Conservation (phyloP, 2,797 vertebrate species). For the Rhodeus uyekii region DNA sequence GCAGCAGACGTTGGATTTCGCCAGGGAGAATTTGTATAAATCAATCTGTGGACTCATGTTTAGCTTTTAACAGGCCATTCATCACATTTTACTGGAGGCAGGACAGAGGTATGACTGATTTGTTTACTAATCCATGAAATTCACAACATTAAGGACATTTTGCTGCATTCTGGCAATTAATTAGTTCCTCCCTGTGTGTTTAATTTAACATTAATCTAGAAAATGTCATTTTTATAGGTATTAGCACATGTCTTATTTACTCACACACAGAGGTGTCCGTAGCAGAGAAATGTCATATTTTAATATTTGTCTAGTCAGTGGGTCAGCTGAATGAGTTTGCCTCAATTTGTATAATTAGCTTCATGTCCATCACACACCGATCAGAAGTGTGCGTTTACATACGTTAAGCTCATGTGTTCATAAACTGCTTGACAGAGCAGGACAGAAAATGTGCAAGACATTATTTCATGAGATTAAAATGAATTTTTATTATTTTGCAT, state of each 20-base stretch:
- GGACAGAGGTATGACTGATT: constrained; percentile 60
- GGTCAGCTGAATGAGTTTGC: background rate
- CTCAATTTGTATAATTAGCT: background rate
- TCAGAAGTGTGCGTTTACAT: background rate
- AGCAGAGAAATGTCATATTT: background rate
- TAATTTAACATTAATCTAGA: constrained; percentile 52
- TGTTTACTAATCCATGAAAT: constrained; percentile 64
- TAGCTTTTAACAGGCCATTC: constrained; percentile 66
- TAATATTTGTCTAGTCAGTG: background rate
- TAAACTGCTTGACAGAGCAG: background rate
- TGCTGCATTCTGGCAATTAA: constrained; percentile 48
- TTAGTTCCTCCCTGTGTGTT: constrained; percentile 49
- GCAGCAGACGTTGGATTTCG: constrained; percentile 43
- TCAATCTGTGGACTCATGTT: constrained; percentile 66
- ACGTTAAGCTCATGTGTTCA: background rate
- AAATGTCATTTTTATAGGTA: constrained; percentile 20
- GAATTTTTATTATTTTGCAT: no score
- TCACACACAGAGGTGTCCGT: background rate
- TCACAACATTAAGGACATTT: constrained; percentile 58
- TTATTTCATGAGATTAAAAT: background rate
- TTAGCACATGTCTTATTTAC: background rate
- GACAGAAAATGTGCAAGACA: no score
- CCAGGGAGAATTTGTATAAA: constrained; percentile 62
- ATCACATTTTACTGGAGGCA: constrained; percentile 59
- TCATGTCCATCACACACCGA: background rate